phyloP scores from a whole-genome alignment of 1,140 invertebrate species.

The Patella vulgata region DNA sequence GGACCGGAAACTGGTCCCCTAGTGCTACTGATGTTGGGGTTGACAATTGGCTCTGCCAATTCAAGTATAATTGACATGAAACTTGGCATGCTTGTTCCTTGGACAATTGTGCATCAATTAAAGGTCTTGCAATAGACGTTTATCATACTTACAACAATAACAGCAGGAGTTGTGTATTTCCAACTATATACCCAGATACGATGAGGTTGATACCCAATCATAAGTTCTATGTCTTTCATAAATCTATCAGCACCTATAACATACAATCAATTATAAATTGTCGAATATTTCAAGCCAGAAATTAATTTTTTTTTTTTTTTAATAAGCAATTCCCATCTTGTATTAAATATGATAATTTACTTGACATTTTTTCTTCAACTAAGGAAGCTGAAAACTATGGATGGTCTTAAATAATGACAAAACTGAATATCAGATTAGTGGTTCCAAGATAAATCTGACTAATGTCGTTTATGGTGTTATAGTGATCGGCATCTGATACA shows the following conservation, averaged over 20 bases:
- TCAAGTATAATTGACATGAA: no score
- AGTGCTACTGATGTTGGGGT: neutral
- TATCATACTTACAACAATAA: slow-evolving; percentile 51
- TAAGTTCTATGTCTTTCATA: slow-evolving; percentile 56
- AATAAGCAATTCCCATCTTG: neutral
- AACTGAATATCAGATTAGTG: no score
- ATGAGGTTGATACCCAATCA: slow-evolving; percentile 57
- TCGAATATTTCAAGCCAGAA: neutral
- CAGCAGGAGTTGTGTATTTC: slow-evolving; percentile 51
- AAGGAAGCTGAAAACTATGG: neutral
- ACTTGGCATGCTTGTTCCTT: no score
- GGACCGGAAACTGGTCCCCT: neutral
- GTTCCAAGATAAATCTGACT: no score
- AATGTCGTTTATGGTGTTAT: no score
- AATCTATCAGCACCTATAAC: slow-evolving; percentile 48
- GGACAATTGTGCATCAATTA: no score
- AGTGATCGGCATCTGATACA: no score
- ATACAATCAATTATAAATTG: slow-evolving; percentile 21
- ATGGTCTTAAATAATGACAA: neutral
- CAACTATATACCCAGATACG: slow-evolving; percentile 45
- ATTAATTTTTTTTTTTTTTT: neutral
- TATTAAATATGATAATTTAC: neutral
- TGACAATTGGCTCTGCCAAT: neutral
- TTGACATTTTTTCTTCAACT: no score
- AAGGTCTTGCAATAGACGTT: no score